A percentile compares a stretch with the other conserved stretches of the same genome.
These are phyloP conservation scores for Pterocles gutturalis DNA, from an alignment of 2,113 vertebrate species.

Conservation along the genomic window DNA sequence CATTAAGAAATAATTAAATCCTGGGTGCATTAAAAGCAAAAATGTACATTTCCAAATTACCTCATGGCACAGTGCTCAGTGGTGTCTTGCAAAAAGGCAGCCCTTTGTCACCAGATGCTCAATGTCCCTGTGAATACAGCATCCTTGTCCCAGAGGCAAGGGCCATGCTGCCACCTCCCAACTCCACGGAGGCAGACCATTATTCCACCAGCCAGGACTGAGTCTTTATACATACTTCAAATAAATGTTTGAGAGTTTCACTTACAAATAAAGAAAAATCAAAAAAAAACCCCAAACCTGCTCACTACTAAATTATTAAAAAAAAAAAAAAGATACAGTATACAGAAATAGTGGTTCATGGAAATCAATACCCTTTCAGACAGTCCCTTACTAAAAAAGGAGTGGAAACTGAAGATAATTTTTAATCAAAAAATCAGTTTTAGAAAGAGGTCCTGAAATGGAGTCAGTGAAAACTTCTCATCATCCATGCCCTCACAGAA, in stretches of 20 bases:
- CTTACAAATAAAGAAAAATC: background rate
- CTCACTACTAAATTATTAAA: background rate
- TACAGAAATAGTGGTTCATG: background rate
- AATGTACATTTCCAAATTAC: background rate
- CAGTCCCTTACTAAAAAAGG: background rate
- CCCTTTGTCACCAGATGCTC: background rate
- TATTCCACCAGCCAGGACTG: background rate
- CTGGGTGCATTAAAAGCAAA: background rate
- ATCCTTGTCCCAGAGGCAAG: fast-evolving
- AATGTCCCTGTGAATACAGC: background rate
- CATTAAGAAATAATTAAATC: background rate
- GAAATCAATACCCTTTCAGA: background rate
- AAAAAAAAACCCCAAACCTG: fast-evolving
- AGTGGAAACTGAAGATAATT: background rate
- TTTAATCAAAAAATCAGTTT: background rate
- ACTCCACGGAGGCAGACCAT: background rate
- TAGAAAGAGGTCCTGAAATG: background rate
- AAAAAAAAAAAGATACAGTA: background rate
- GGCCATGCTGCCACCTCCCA: background rate
- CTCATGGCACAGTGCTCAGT: background rate
- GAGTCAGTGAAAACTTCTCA: background rate
- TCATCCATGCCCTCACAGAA: background rate
- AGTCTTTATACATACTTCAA: background rate
- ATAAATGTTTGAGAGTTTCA: background rate
- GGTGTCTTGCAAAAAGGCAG: background rate